Base-by-base conservation (phyloP, 53 echinoderm and acorn worm species). In the Luidia sarsii region DNA sequence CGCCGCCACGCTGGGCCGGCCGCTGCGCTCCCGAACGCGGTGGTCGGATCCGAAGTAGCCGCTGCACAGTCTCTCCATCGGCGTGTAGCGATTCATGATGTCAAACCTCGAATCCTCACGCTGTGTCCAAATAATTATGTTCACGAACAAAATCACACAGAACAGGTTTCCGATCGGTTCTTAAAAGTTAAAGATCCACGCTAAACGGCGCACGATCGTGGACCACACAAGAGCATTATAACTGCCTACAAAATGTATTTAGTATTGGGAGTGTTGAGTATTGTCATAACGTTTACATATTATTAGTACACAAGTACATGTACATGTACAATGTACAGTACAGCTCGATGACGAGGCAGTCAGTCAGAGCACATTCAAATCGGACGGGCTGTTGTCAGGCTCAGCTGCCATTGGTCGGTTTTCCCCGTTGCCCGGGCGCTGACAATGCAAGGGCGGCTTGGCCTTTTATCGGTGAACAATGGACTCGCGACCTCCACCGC, bases 21-120 rank as follows among this genome's bases (percentile, higher is more conserved):
- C 63, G 8, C 80, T 62, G 43, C 81, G 88, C 83, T 96, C 90
- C 34, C 67, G 75, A 16, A 84, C 75, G 3, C 71, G 80, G 49
- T 94, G 79, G 52, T 93, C 90, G 49, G 83, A 79, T 18, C 96
- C 96, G 82, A 93, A 96, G 57, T 91, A 96, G 28, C 96, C 96
- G 38, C 83, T 82, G 15, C 93, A 79, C 35, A 96, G 43, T 61
- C 82, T 88, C 57, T 92, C 93, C 57, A 85, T 49, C 14, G 88
- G 85, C 0, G 81, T 82, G 73, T 80, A 90, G 15, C 67, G 72
- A 73, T 85, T 71, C 90, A 90, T 90, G 19, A 33, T 80, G 13
- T 46, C 33, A 19, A 50, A 53, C 10, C 45, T 46, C 28, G 20
- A n/a, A n/a, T n/a, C n/a, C n/a, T n/a, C n/a, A n/a, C n/a, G n/a